Base-by-base conservation (phyloP, 2,113 vertebrate species). In the Lagopus leucura region DNA sequence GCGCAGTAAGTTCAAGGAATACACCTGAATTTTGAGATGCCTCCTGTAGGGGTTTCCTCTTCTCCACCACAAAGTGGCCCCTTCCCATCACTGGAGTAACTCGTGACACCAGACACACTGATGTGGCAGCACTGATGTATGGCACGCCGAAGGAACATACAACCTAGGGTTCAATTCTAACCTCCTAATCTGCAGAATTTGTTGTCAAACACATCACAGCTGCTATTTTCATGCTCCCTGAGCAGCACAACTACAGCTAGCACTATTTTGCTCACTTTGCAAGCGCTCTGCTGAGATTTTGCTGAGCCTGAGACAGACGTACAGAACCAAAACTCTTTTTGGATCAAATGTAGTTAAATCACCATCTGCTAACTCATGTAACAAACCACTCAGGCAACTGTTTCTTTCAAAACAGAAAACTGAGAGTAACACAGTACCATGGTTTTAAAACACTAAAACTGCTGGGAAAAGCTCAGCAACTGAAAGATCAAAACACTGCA, bases 331-430 rank as follows among this genome's bases (percentile, higher is more conserved):
- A 75, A 50, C 45, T 74, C 78, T 71, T 57, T 57, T 50, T 89
- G 78, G 89, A 92, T 82, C 75, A 66, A 89, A 63, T 1, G 0
- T 63, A 88, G 75, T 90, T 88, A 90, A 91, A 88, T 86, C 38
- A 11, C 82, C 95, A 96, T 94, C 95, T 95, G 92, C 63, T 91
- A 82, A 83, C 67, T 82, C 21, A 4, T 30, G 76, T 28, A 88
- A 93, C 63, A 91, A 91, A 93, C 76, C 25, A 64, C 48, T 50
- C 50, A 47, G 40, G 86, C 57, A 90, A 88, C 88, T 45, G 80
- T 82, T 89, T 85, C 85, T 86, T 89, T 80, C 66, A 57, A 61
- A 89, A 89, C 27, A 83, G 69, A 94, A 13, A 73, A 94, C 80
- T 57, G 22, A 86, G 25, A 86, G 70, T 74, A 94, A 92, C 76